phyloP scores from a whole-genome alignment of 1,140 invertebrate species.

The Meteorus sp. region DNA sequence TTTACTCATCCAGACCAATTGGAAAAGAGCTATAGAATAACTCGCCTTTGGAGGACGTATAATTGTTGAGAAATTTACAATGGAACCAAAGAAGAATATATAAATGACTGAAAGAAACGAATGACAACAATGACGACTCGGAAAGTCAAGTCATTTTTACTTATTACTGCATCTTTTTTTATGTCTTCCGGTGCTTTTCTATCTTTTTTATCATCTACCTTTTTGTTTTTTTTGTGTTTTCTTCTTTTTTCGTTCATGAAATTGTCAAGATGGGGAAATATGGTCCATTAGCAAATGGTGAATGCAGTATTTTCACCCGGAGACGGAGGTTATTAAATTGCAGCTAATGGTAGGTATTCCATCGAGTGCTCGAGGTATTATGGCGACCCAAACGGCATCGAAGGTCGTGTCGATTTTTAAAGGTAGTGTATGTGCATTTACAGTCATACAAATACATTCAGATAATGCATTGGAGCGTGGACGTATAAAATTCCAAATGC shows the following conservation, averaged over 20 bases:
- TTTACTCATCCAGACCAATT: conserved; percentile 1
- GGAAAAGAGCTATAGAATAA: background rate
- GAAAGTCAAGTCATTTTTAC: background rate
- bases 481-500: no score
- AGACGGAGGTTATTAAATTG: conserved; percentile 24
- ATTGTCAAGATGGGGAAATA: conserved; percentile 17
- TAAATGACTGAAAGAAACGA: conserved; percentile 17
- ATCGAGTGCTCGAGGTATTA: conserved; percentile 11
- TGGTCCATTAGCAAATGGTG: conserved; percentile 18
- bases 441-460: no score
- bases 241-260: no score
- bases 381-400: no score
- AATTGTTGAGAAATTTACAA: conserved; percentile 17
- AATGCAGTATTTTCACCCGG: background rate
- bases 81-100: conserved; percentile 2
- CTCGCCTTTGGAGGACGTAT: background rate
- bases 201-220: no score
- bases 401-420: conserved; percentile 5
- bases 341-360: conserved; percentile 19
- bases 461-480: no score
- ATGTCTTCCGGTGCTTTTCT: background rate
- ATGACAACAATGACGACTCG: conserved; percentile 11
- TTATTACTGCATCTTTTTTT: background rate
- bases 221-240: conserved; percentile 10
- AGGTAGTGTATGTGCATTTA: no score